Evolutionary conservation across 2,113 vertebrate genomes (phyloP).

Genomic region (Stigmatopora argus): DNA sequence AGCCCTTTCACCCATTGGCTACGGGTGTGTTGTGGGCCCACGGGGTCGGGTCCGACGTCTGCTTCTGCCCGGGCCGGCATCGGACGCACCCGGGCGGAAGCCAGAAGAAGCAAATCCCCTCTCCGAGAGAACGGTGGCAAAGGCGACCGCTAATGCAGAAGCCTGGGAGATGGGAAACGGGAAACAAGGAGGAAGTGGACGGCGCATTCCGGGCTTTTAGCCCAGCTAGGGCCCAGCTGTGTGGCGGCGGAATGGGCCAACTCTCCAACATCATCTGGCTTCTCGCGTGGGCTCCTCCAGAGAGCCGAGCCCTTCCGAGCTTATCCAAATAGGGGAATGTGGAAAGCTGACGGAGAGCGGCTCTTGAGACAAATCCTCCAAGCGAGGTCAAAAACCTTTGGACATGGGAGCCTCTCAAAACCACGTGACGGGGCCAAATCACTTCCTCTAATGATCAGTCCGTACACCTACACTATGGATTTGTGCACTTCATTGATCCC

Average conservation of each 20-base stretch:
- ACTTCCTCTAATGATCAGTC: slow-evolving; percentile 37
- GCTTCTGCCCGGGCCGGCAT: slow-evolving; percentile 54
- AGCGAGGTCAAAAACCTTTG: slow-evolving; percentile 43
- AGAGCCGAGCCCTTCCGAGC: slow-evolving; percentile 22
- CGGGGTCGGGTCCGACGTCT: slow-evolving; percentile 30
- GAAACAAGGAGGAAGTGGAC: slow-evolving; percentile 43
- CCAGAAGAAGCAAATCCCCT: slow-evolving; percentile 39
- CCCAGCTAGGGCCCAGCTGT: slow-evolving; percentile 52
- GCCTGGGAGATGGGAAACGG: slow-evolving; percentile 32
- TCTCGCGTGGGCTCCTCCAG: slow-evolving; percentile 19
- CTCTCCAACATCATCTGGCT: slow-evolving; percentile 50
- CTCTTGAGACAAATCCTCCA: slow-evolving; percentile 18
- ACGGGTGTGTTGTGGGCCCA: slow-evolving; percentile 28
- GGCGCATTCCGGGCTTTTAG: slow-evolving; percentile 36
- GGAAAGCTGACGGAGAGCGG: slow-evolving; percentile 16
- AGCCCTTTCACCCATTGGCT: slow-evolving; percentile 49
- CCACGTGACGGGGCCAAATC: slow-evolving; percentile 33
- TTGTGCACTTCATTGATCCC: slow-evolving; percentile 33
- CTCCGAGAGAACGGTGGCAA: slow-evolving; percentile 10
- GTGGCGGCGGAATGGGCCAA: slow-evolving; percentile 32
- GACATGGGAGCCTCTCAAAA: slow-evolving; percentile 31
- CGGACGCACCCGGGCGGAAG: slow-evolving; percentile 52
- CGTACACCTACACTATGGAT: slow-evolving; percentile 40
- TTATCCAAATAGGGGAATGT: slow-evolving; percentile 25
- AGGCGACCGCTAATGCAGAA: slow-evolving; percentile 30